phyloP scores from a whole-genome alignment of 1,140 invertebrate species.

The Neomicropteryx cornuta region DNA sequence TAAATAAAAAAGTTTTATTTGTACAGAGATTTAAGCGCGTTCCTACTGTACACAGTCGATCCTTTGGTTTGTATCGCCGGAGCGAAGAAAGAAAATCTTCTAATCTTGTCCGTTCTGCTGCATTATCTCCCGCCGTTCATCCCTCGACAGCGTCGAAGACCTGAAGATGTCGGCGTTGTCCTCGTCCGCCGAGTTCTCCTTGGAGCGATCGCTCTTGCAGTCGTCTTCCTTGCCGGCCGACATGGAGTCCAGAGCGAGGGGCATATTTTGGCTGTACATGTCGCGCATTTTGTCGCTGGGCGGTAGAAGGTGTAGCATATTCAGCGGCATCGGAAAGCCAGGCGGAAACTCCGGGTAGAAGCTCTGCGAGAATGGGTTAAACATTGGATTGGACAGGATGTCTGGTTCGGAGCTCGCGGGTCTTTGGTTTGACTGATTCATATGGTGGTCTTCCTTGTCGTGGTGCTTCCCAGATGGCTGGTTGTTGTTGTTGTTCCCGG shows the following conservation, averaged over 20 bases:
- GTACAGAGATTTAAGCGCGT: too few species aligned
- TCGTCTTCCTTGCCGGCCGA: slow-evolving; percentile 47
- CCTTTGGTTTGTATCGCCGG: too few species aligned
- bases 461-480: slow-evolving; percentile 39
- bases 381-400: slow-evolving; percentile 46
- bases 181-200: slow-evolving; percentile 53
- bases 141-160: slow-evolving; percentile 36
- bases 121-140: slow-evolving; percentile 42
- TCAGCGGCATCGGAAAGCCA: slow-evolving; percentile 70
- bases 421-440: slow-evolving; percentile 34
- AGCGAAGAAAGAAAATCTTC: slow-evolving; percentile 9
- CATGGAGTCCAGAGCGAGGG: slow-evolving; percentile 36
- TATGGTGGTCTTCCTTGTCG: slow-evolving; percentile 33
- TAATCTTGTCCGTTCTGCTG: slow-evolving; percentile 58
- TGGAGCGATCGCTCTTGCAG: slow-evolving; percentile 50
- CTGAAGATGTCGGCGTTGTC: slow-evolving; percentile 42
- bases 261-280: slow-evolving; percentile 38
- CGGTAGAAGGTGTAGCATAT: slow-evolving; percentile 70
- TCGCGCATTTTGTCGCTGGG: slow-evolving; percentile 60
- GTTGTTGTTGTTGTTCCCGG: slow-evolving; percentile 59
- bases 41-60: too few species aligned
- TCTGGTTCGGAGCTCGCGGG: slow-evolving; percentile 51
- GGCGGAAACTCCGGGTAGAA: slow-evolving; percentile 72
- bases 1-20: too few species aligned
- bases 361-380: slow-evolving; percentile 58